Conservation (phyloP, 2,797 vertebrate genomes). For the Anableps anableps region DNA sequence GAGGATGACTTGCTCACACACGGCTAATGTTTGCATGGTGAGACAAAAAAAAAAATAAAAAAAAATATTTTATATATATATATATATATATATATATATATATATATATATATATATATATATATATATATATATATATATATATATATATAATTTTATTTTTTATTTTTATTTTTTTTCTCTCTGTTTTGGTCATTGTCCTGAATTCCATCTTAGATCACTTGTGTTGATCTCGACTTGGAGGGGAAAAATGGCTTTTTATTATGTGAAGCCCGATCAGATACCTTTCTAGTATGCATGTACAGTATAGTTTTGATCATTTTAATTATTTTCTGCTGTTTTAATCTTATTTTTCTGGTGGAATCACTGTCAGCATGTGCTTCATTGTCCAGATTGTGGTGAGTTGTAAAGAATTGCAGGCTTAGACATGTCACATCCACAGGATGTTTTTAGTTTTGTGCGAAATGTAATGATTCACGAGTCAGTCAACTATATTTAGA, state of each 20-base stretch:
- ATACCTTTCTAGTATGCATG: neutral
- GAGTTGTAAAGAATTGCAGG: constrained; percentile 9
- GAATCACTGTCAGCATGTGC: neutral
- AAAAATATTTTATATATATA: no score
- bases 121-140: no score
- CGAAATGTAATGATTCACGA: constrained; percentile 49
- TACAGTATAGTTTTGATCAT: neutral
- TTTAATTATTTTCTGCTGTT: neutral
- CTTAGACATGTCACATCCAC: constrained; percentile 21
- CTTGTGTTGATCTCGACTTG: neutral
- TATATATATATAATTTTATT: no score
- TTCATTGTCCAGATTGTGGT: constrained; percentile 5
- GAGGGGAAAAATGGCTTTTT: neutral
- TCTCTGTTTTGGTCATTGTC: neutral
- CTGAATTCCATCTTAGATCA: neutral
- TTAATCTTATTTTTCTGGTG: neutral
- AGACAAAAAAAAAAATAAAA: no score
- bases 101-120: no score
- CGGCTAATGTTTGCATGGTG: neutral
- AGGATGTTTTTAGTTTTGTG: constrained; percentile 47
- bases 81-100: no score
- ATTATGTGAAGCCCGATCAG: neutral
- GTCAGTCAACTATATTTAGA: constrained; percentile 68
- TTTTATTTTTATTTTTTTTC: no score
- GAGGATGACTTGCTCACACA: neutral